Conservation (phyloP, 2,113 vertebrate genomes). For the Diadophis punctatus region DNA sequence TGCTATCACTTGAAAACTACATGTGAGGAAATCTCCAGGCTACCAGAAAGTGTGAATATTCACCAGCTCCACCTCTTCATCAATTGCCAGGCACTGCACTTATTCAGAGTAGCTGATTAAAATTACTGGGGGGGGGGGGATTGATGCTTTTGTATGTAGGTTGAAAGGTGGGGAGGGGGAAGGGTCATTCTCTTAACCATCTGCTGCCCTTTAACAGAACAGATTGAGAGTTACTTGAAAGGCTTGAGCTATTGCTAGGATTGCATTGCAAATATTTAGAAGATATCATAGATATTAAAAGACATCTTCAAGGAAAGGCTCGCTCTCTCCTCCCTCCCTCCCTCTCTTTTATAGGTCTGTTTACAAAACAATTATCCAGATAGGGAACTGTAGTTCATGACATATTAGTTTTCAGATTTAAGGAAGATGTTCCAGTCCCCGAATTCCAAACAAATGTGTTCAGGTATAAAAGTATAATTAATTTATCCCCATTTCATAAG, state of each 20-base stretch:
- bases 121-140: conserved; percentile 27
- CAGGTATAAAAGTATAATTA: not conserved
- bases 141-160: conserved; percentile 37
- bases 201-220: conserved; percentile 37
- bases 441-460: not conserved
- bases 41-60: conserved; percentile 48
- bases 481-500: not conserved
- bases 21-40: conserved; percentile 26
- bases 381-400: not conserved
- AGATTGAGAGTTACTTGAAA: not conserved
- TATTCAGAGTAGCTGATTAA: conserved; percentile 62
- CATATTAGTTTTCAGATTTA: too few species aligned
- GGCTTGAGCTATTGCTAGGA: not conserved
- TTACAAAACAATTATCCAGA: not conserved
- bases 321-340: too few species aligned
- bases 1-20: not conserved
- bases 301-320: not conserved
- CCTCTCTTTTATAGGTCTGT: not conserved
- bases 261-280: not conserved
- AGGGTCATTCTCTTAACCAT: conserved; percentile 41
- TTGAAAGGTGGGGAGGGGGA: conserved; percentile 13
- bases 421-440: not conserved
- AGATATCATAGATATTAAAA: not conserved
- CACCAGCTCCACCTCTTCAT: conserved; percentile 45
- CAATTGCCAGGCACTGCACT: conserved; percentile 32